A percentile compares a stretch with the other conserved stretches of the same genome.
These are phyloP conservation scores for Phataginus tricuspis DNA, from an alignment of 2,797 vertebrate genomes.

Conservation along the genomic window DNA sequence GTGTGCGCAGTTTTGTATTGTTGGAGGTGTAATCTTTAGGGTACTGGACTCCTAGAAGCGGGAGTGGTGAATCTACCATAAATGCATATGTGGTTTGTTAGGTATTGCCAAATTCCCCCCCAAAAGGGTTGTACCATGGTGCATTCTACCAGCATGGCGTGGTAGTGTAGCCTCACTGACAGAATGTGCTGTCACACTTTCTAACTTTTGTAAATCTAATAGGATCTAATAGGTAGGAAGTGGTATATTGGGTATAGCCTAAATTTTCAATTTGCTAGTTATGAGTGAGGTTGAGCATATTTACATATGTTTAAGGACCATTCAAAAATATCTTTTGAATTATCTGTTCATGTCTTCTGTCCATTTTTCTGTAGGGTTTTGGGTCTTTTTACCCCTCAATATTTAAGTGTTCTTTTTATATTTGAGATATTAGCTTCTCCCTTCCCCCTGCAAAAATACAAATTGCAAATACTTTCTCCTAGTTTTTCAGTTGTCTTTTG, in stretches of 20 bases:
- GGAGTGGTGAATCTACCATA: background rate
- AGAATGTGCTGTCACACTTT: background rate
- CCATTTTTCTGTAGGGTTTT: background rate
- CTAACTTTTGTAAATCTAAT: background rate
- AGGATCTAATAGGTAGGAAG: background rate
- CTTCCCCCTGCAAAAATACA: background rate
- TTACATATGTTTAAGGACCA: background rate
- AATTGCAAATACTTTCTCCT: background rate
- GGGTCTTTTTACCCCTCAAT: background rate
- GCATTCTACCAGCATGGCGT: background rate
- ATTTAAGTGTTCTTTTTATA: background rate
- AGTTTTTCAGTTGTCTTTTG: background rate
- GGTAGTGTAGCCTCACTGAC: background rate
- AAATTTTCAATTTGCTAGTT: background rate
- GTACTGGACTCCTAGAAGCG: constrained; percentile 6
- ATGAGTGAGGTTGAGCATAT: background rate
- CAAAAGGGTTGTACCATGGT: background rate
- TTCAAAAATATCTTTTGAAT: background rate
- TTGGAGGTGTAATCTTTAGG: background rate
- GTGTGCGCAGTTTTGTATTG: background rate
- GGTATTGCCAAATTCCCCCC: background rate
- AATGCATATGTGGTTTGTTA: background rate
- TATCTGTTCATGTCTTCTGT: background rate
- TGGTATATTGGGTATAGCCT: background rate
- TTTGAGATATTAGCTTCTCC: background rate